phyloP scores from a whole-genome alignment of 37 sponge, comb jelly and placozoan species.

The Mnemiopsis leidyi region DNA sequence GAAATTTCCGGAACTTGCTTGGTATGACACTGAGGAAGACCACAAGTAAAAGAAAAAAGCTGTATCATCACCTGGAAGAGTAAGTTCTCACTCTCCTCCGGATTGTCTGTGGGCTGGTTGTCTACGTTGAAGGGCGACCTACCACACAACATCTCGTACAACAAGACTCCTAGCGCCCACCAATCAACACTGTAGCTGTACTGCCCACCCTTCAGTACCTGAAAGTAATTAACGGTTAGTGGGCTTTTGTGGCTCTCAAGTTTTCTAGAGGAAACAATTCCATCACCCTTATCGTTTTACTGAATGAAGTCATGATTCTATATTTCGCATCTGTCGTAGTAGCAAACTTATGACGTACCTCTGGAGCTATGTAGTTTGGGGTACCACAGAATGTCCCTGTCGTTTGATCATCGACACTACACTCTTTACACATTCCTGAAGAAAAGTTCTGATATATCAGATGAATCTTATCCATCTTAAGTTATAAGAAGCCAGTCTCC shows the following conservation, averaged over 20 bases:
- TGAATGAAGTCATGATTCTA: conserved; percentile 94
- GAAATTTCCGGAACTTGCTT: too few relatives aligned
- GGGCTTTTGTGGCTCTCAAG: too few relatives aligned
- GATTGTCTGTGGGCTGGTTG: conserved; percentile 78
- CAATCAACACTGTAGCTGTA: conserved; percentile 89
- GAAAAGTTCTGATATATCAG: too few relatives aligned
- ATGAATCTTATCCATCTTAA: too few relatives aligned
- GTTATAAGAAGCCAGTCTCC: too few relatives aligned
- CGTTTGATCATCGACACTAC: conserved; percentile 78
- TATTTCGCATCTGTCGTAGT: conserved; percentile 72
- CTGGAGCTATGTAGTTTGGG: conserved; percentile 98
- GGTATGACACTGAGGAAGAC: too few relatives aligned
- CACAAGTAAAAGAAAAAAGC: too few relatives aligned
- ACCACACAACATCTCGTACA: conserved; percentile 97
- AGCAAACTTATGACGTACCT: conserved; percentile 68
- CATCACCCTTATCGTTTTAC: too few relatives aligned
- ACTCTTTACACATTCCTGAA: conserved; percentile 84
- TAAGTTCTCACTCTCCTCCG: conserved; percentile 93
- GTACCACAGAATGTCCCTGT: conserved; percentile 98
- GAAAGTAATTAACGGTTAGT: too few relatives aligned
- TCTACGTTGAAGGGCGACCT: conserved; percentile 92
- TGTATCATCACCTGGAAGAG: conserved; percentile 94
- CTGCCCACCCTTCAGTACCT: conserved; percentile 36
- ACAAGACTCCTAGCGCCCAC: conserved; percentile 98
- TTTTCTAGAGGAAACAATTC: too few relatives aligned